phyloP scores from a whole-genome alignment of 2,797 vertebrate species.

The Miichthys miiuy region DNA sequence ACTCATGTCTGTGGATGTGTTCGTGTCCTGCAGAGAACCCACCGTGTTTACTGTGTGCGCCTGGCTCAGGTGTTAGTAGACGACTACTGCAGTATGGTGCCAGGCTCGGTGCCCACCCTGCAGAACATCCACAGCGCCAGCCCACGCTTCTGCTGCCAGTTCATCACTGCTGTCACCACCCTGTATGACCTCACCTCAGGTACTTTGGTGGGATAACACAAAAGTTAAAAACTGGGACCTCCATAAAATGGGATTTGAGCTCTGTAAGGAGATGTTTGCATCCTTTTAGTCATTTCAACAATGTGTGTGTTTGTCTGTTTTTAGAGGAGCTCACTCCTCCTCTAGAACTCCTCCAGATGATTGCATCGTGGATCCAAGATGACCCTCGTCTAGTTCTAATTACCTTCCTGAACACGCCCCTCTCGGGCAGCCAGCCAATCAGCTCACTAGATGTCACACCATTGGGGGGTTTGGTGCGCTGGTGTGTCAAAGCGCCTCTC shows the following conservation, averaged over 20 bases:
- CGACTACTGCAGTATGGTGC: conserved; percentile 95
- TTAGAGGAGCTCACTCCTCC: conserved; percentile 96
- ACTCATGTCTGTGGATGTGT: conserved; percentile 1
- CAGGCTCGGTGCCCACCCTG: conserved; percentile 91
- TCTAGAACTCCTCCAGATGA: conserved; percentile 92
- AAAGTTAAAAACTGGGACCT: not conserved
- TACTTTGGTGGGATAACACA: conserved; percentile 16
- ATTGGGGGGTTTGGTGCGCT: conserved; percentile 92
- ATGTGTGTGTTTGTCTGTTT: conserved; percentile 21
- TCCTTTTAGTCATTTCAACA: not conserved
- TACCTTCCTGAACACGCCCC: conserved; percentile 94
- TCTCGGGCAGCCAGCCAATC: conserved; percentile 90
- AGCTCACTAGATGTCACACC: conserved; percentile 95
- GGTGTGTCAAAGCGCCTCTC: conserved; percentile 95
- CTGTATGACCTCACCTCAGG: conserved; percentile 92
- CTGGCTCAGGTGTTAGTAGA: conserved; percentile 93
- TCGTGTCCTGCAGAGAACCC: conserved; percentile 86
- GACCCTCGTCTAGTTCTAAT: conserved; percentile 94
- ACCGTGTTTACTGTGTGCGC: conserved; percentile 91
- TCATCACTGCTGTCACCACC: conserved; percentile 92
- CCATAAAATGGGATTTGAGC: not conserved
- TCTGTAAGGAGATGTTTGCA: not conserved
- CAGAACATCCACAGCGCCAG: conserved; percentile 93
- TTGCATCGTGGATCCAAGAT: conserved; percentile 95
- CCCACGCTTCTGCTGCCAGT: conserved; percentile 98